Evolutionary conservation across 30 jellyfish, hydroid and myxozoan genomes (phyloP), one percentile per base, ranked within the genome.

Genomic region (Hydractinia symbiolongicarpus): DNA sequence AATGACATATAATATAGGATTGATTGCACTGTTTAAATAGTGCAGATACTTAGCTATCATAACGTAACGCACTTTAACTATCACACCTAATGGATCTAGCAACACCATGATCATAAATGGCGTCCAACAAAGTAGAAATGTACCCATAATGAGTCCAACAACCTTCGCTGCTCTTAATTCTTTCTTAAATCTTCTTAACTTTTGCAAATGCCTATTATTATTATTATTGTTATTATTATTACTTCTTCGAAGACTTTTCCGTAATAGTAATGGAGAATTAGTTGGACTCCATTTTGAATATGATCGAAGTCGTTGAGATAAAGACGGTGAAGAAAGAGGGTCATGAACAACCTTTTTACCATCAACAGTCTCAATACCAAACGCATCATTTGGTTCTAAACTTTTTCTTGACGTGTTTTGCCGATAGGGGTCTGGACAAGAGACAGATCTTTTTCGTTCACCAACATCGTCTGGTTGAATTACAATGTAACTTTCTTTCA

Each of bases 141-240:
- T 79, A 7, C 98, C 98, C 68, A 91, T 78, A 50, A 86, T 79
- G 19, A 81, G 52, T 16, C 93, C 96, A 4, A 91, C 79, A n/a
- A 83, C 86, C 77, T 91, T 91, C 0, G 98, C 93, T 61, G 96
- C 98, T 20, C 90, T 64, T 67, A 91, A 13, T 60, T 91, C 98
- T 30, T 62, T 55, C 50, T 71, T 88, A 66, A 84, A 84, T 14
- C 82, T 50, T 6, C 86, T 66, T 19, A 84, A 15, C 54, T 69
- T 80, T 15, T 78, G 86, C 13, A 55, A 44, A 17, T 50, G 74
- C 53, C 82, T 78, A 20, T 13, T 73, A 15, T 64, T 64, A 64
- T 51, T 13, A 64, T 64, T 44, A 51, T 64, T 7, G 17, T 53
- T 40, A 7, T 72, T 72, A 9, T 72, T 40, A 14, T 72, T 40